Evolutionary conservation across 2,797 vertebrate species (phyloP).

Genomic region (Danio albolineatus): DNA sequence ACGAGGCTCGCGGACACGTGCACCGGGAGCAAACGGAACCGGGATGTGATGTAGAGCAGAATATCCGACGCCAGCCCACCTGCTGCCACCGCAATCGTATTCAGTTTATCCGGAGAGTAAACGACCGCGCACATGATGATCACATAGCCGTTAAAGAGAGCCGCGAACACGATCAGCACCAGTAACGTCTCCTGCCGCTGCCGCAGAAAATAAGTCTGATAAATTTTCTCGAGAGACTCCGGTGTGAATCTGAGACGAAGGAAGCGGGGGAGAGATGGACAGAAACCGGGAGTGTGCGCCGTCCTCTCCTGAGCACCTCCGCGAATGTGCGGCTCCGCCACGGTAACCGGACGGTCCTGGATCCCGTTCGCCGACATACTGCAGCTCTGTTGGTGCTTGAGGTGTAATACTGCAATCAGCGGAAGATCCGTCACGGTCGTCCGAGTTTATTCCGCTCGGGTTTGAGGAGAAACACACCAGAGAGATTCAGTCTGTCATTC

Average conservation of each 20-base stretch:
- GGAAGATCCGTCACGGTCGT: conserved; percentile 32
- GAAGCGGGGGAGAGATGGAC: conserved; percentile 82
- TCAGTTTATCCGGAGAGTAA: conserved; percentile 82
- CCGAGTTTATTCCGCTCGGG: conserved; percentile 30
- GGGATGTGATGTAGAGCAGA: conserved; percentile 79
- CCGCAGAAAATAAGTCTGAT: conserved; percentile 91
- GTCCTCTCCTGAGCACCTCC: conserved; percentile 79
- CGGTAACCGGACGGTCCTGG: conserved; percentile 79
- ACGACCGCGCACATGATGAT: conserved; percentile 85
- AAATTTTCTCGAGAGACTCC: conserved; percentile 88
- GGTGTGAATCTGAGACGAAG: conserved; percentile 86
- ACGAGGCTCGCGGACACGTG: conserved; percentile 75
- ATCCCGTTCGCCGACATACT: conserved; percentile 75
- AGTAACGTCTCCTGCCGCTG: conserved; percentile 90
- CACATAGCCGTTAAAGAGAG: conserved; percentile 90
- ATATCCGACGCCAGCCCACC: conserved; percentile 78
- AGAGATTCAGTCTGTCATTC: conserved; percentile 29
- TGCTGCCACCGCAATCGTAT: conserved; percentile 76
- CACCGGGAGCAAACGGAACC: conserved; percentile 75
- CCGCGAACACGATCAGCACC: conserved; percentile 85
- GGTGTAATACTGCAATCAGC: not conserved
- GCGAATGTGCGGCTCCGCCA: conserved; percentile 73
- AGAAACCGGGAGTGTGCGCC: conserved; percentile 74
- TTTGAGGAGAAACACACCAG: conserved; percentile 27
- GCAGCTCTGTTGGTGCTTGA: conserved; percentile 49